Conservation (phyloP, 2,797 vertebrate genomes). For the Sandelia bainsii region DNA sequence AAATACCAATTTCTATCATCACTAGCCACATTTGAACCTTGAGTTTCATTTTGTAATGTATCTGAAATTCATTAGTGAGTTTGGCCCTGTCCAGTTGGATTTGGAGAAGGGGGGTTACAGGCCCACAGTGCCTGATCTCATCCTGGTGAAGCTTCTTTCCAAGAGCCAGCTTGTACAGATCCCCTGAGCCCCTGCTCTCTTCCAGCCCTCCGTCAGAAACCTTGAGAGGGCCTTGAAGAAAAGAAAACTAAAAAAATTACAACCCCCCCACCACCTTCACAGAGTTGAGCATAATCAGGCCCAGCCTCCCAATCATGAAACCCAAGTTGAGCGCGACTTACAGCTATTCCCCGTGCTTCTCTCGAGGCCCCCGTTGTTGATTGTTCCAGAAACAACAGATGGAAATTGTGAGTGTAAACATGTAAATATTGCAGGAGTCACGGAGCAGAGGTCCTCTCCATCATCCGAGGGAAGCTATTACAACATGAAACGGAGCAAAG, state of each 20-base stretch:
- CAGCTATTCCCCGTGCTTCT: conserved; percentile 70
- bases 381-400: conserved; percentile 89
- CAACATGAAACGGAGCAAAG: conserved; percentile 73
- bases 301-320: conserved; percentile 85
- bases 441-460: conserved; percentile 61
- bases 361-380: conserved; percentile 78
- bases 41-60: conserved; percentile 66
- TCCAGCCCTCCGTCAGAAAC: conserved; percentile 65
- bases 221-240: conserved; percentile 80
- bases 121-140: conserved; percentile 63
- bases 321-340: conserved; percentile 82
- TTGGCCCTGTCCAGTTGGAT: conserved; percentile 44
- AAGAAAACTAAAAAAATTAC: conserved; percentile 67
- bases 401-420: conserved; percentile 88
- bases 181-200: conserved; percentile 50
- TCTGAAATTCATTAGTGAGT: conserved; percentile 71
- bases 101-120: conserved; percentile 51
- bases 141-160: conserved; percentile 60
- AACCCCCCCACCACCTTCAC: conserved; percentile 37
- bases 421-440: conserved; percentile 85
- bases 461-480: conserved; percentile 72
- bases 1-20: conserved; percentile 33
- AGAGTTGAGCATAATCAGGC: conserved; percentile 81
- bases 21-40: conserved; percentile 46
- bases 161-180: conserved; percentile 41